phyloP scores from a whole-genome alignment of 64 coral and sea anemone species.

The Porites lutea region DNA sequence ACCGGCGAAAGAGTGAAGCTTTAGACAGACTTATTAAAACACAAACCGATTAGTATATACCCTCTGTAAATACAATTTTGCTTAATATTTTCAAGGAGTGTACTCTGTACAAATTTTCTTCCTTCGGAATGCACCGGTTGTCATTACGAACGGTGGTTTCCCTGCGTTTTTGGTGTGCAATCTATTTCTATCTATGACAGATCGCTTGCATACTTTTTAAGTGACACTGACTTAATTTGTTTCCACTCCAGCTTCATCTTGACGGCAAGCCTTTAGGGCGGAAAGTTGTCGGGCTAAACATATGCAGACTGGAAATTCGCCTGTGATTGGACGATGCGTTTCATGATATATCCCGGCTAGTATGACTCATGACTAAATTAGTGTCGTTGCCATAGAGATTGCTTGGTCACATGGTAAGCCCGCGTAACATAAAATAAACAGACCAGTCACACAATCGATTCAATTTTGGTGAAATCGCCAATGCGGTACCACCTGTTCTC shows the following conservation, averaged over 20 bases:
- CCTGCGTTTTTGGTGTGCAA: background rate
- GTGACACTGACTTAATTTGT: conserved; percentile 51
- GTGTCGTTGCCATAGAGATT: conserved; percentile 15
- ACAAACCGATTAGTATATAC: background rate
- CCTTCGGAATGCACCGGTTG: background rate
- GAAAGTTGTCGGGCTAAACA: conserved; percentile 25
- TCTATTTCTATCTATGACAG: conserved; percentile 50
- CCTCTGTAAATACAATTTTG: background rate
- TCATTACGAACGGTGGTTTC: background rate
- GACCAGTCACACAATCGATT: conserved; percentile 75
- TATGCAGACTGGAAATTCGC: background rate
- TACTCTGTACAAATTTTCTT: background rate
- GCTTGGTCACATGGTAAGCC: conserved; percentile 28
- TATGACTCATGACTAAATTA: conserved; percentile 34
- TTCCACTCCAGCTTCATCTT: conserved; percentile 24
- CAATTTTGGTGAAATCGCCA: conserved; percentile 65
- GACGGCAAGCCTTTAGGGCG: background rate
- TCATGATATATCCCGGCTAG: background rate
- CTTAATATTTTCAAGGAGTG: background rate
- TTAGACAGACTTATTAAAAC: conserved; percentile 6
- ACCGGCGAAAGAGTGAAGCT: background rate
- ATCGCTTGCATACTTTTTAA: conserved; percentile 22
- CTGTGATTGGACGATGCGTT: background rate
- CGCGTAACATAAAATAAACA: conserved; percentile 47
- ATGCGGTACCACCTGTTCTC: conserved; percentile 76